These are phyloP conservation scores for Crocallis elinguaria DNA, from an alignment of 2,888 invertebrate genomes.

Conservation along the genomic window DNA sequence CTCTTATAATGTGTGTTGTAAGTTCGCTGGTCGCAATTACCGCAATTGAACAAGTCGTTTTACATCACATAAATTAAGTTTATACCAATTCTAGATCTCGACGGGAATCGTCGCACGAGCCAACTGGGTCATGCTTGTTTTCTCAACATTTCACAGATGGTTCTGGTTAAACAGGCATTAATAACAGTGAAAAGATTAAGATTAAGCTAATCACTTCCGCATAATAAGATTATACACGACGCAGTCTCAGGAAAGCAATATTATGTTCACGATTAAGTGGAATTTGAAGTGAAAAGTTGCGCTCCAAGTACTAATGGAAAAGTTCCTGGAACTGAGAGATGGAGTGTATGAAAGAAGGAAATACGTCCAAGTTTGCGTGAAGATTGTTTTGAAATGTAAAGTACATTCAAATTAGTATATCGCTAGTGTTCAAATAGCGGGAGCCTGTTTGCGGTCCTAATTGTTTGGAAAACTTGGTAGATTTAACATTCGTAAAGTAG, in stretches of 20 bases:
- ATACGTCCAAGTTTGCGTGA: constrained; percentile 54
- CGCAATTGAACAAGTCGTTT: constrained; percentile 27
- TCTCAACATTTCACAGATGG: constrained; percentile 33
- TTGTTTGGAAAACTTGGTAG: constrained; percentile 13
- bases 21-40: constrained; percentile 15
- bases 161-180: constrained; percentile 35
- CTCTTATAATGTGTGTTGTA: constrained; percentile 3
- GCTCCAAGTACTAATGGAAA: constrained; percentile 67
- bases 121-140: constrained; percentile 35
- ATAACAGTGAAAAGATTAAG: constrained; percentile 44
- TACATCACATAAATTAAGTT: constrained; percentile 27
- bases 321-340: constrained; percentile 56
- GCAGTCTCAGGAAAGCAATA: constrained; percentile 55
- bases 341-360: constrained; percentile 56
- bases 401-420: constrained; percentile 52
- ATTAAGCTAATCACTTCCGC: constrained; percentile 52
- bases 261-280: constrained; percentile 66
- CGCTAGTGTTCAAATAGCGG: constrained; percentile 27
- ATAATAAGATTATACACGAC: constrained; percentile 56
- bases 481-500: not conserved
- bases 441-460: constrained; percentile 8
- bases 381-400: constrained; percentile 59
- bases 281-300: constrained; percentile 70
- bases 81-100: constrained; percentile 26
- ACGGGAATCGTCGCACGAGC: constrained; percentile 22